These are phyloP conservation scores for Apamea sordens DNA, from an alignment of 2,888 invertebrate genomes.

Conservation along the genomic window DNA sequence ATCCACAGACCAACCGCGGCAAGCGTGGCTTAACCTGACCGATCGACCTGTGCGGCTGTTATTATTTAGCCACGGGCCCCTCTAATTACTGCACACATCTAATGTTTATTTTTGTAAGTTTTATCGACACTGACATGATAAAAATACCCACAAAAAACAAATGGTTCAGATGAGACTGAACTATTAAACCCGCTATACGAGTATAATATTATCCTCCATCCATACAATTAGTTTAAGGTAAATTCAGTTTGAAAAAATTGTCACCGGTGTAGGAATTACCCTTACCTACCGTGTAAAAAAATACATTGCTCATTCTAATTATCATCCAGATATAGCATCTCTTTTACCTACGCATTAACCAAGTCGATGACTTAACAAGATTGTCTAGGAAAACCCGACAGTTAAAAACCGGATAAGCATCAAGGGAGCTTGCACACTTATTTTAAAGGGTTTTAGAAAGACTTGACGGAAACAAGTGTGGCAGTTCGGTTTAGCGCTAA, in stretches of 20 bases:
- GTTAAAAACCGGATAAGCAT: constrained; percentile 6
- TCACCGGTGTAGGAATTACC: not conserved
- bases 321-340: constrained; percentile 1
- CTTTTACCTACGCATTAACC: constrained; percentile 5
- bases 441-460: not conserved
- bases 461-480: too few relatives aligned
- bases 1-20: too few relatives aligned
- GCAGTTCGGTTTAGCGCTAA: not conserved
- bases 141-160: not conserved
- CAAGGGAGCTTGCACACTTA: constrained; percentile 9
- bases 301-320: not conserved
- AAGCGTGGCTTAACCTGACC: too few relatives aligned
- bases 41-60: too few relatives aligned
- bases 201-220: too few relatives aligned
- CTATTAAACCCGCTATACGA: not conserved
- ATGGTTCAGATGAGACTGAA: not conserved
- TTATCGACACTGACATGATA: not conserved
- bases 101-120: not conserved
- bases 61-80: too few relatives aligned
- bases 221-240: not conserved
- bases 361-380: constrained; percentile 28
- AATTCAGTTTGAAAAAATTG: not conserved
- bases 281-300: not conserved
- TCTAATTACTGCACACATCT: too few relatives aligned
- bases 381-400: constrained; percentile 37